Evolutionary conservation across 2,888 invertebrate genomes (phyloP).

Genomic region (Stomorhina lunata): DNA sequence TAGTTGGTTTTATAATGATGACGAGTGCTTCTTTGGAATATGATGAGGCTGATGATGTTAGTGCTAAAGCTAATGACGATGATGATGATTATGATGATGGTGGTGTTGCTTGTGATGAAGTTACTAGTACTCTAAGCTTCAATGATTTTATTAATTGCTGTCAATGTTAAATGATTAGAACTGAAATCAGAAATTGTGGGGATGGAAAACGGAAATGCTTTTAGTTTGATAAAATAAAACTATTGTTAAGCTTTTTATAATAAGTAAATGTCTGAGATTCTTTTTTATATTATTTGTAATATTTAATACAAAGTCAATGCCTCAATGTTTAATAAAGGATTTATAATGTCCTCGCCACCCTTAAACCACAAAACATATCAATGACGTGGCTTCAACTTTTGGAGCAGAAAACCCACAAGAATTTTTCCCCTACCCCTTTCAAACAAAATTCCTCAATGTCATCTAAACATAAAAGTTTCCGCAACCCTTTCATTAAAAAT

Average conservation of each 20-base stretch:
- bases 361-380: not conserved
- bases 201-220: too few relatives aligned
- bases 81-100: not conserved
- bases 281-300: not conserved
- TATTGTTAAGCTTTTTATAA: not conserved
- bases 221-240: too few relatives aligned
- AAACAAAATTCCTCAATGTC: not conserved
- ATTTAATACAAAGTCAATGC: not conserved
- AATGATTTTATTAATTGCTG: slow-evolving; percentile 54
- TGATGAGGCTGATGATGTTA: too few relatives aligned
- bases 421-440: too few relatives aligned
- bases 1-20: too few relatives aligned
- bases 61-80: not conserved
- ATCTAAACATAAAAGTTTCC: not conserved
- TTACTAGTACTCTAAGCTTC: slow-evolving; percentile 38
- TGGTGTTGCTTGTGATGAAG: not conserved
- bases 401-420: slow-evolving; percentile 24
- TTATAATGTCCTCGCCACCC: not conserved
- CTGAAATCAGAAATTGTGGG: not conserved
- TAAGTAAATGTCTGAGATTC: not conserved
- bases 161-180: slow-evolving; percentile 12
- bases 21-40: not conserved
- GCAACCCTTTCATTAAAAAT: slow-evolving; percentile 9
- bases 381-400: too few relatives aligned
- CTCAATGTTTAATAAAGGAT: not conserved